Conservation (phyloP, 2,113 vertebrate genomes). For the Chlamydotis undulata region DNA sequence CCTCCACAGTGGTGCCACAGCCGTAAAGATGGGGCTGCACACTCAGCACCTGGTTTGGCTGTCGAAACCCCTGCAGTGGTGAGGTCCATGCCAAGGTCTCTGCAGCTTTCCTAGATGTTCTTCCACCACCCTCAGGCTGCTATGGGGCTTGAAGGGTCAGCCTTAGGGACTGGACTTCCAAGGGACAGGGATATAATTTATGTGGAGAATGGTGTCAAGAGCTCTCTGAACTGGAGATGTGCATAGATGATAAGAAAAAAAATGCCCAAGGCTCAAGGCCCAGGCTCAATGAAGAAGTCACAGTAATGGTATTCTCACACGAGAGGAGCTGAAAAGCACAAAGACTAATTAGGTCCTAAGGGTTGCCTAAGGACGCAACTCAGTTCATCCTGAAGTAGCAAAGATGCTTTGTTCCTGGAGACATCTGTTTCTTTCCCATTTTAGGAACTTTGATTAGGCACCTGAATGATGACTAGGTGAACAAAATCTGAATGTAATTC, state of each 20-base stretch:
- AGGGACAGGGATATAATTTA: neutral
- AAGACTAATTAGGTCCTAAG: neutral
- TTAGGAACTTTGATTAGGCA: neutral
- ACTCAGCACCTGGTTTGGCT: neutral
- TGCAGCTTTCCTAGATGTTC: neutral
- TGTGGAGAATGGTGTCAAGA: neutral
- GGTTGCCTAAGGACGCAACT: neutral
- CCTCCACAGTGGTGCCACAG: neutral
- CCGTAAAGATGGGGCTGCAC: rapidly evolving
- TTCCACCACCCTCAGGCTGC: neutral
- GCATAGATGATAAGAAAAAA: neutral
- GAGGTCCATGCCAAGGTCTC: neutral
- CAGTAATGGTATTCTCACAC: neutral
- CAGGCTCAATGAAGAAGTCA: neutral
- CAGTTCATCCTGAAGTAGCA: neutral
- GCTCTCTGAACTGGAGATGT: neutral
- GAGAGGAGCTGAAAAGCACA: neutral
- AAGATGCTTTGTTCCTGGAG: neutral
- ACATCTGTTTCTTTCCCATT: neutral
- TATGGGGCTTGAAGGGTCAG: neutral
- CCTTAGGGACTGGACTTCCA: neutral
- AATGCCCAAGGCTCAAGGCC: neutral
- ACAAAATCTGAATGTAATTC: neutral
- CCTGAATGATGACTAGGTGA: neutral
- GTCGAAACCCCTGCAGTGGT: neutral